phyloP scores from a whole-genome alignment of 2,113 vertebrate species.

The Pelobates fuscus region DNA sequence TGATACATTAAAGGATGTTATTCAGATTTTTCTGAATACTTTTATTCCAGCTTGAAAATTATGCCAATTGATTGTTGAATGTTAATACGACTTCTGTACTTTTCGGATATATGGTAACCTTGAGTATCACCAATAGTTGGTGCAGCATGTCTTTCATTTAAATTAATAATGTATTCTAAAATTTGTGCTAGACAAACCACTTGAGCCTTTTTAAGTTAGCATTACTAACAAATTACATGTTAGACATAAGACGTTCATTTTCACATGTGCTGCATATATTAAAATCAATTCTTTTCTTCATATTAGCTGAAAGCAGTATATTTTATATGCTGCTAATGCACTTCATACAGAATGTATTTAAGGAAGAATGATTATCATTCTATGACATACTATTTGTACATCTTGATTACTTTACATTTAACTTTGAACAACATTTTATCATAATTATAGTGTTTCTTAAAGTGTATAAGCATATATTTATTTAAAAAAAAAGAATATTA shows the following conservation, averaged over 20 bases:
- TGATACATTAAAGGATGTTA: neutral
- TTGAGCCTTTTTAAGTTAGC: constrained; percentile 32
- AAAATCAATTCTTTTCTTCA: constrained; percentile 35
- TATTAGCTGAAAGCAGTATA: constrained; percentile 60
- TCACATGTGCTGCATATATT: constrained; percentile 37
- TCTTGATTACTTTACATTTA: constrained; percentile 87
- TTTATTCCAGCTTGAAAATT: neutral
- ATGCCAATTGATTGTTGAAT: too few species aligned
- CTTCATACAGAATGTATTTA: constrained; percentile 75
- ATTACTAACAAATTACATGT: constrained; percentile 43
- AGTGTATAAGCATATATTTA: constrained; percentile 82
- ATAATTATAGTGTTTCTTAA: constrained; percentile 85
- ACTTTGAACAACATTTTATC: constrained; percentile 86
- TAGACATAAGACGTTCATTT: constrained; percentile 28
- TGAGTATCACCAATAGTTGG: neutral
- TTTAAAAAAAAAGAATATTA: constrained; percentile 77
- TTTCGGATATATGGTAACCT: too few species aligned
- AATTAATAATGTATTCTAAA: constrained; percentile 20
- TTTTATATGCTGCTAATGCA: constrained; percentile 70
- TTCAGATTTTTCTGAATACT: neutral
- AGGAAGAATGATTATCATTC: constrained; percentile 81
- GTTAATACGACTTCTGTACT: too few species aligned
- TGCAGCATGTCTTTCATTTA: constrained; percentile 8
- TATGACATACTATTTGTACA: constrained; percentile 83
- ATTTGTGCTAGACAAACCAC: constrained; percentile 23